Conservation (phyloP, 2,113 vertebrate species). For the Tupaia chinensis region DNA sequence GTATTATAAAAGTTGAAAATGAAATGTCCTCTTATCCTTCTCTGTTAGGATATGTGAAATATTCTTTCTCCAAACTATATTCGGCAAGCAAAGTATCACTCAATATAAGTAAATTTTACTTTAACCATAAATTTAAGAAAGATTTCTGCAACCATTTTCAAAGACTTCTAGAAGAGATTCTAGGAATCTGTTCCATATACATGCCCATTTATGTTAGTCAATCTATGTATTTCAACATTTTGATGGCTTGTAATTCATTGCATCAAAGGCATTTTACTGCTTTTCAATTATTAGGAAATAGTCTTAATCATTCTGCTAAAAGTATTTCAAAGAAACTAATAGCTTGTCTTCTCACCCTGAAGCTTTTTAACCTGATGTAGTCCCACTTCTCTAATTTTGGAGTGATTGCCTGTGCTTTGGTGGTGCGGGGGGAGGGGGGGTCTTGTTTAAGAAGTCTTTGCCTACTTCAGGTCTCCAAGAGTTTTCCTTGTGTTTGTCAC, state of each 20-base stretch:
- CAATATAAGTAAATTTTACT: not conserved
- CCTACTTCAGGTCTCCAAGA: no score
- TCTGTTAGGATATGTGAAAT: not conserved
- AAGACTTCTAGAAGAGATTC: not conserved
- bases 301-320: slow-evolving; percentile 18
- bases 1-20: not conserved
- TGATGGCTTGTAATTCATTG: not conserved
- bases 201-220: not conserved
- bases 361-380: no score
- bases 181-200: not conserved
- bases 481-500: no score
- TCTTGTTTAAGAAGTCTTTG: no score
- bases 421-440: no score
- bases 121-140: not conserved
- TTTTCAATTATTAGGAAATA: slow-evolving; percentile 27
- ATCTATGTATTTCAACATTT: not conserved
- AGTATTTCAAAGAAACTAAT: slow-evolving; percentile 8
- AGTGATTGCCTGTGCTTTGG: no score
- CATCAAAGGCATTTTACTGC: not conserved
- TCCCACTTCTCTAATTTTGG: no score
- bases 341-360: no score
- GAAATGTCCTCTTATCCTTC: not conserved
- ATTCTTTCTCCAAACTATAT: not conserved
- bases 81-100: not conserved
- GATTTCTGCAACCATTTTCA: not conserved